Evolutionary conservation across 2,888 invertebrate genomes (phyloP).

Genomic region (Trichacis sp.): DNA sequence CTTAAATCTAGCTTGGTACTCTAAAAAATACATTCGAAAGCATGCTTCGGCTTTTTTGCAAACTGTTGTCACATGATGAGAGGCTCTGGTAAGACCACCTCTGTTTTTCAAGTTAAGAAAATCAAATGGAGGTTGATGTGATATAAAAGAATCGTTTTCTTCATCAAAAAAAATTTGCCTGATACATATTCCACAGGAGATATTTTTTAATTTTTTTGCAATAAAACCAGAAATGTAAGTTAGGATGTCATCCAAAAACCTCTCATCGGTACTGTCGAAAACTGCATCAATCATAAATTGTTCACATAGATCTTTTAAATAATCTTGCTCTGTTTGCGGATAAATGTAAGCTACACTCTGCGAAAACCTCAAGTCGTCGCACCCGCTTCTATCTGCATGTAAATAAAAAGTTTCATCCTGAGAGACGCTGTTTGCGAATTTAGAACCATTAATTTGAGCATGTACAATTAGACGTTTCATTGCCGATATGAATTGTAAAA

Average conservation of each 20-base stretch:
- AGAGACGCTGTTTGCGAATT: conserved; percentile 25
- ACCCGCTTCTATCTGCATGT: too few relatives aligned
- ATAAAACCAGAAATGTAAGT: conserved; percentile 18
- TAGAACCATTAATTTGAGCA: conserved; percentile 26
- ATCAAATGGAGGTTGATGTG: too few relatives aligned
- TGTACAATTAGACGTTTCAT: conserved; percentile 39
- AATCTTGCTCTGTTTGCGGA: too few relatives aligned
- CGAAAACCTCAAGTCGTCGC: too few relatives aligned
- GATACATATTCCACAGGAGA: conserved; percentile 1
- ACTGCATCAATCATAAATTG: background rate
- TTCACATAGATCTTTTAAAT: too few relatives aligned
- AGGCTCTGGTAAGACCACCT: background rate
- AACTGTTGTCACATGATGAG: background rate
- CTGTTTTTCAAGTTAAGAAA: conserved; percentile 8
- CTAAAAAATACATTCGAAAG: background rate
- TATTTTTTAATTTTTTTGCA: background rate
- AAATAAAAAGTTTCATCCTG: conserved; percentile 26
- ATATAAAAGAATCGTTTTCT: too few relatives aligned
- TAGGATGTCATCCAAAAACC: conserved; percentile 11
- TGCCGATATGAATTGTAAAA: conserved; percentile 25
- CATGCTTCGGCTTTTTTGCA: conserved; percentile 6
- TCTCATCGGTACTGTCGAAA: background rate
- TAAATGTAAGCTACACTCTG: too few relatives aligned
- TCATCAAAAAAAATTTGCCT: too few relatives aligned
- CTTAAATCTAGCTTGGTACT: background rate